Evolutionary conservation across 2,888 invertebrate species (phyloP), one percentile per base, ranked within the genome.

Genomic region (Thalpophila matura): DNA sequence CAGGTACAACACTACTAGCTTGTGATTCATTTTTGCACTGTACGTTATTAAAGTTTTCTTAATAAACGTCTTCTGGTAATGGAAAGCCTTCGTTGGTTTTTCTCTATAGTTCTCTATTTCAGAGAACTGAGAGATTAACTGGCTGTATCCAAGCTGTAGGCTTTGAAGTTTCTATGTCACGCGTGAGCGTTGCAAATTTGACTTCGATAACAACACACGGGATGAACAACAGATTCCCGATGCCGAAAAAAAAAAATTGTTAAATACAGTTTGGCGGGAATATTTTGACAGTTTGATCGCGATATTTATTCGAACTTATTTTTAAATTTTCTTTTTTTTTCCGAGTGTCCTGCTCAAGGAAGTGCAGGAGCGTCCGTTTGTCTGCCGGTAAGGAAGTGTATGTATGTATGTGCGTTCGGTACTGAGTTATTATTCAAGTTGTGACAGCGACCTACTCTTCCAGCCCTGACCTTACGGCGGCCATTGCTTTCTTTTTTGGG

Each of bases 371-470:
- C 77, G 64, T 45, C 75, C 57, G 74, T 69, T 54, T 59, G 74
- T 74, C 66, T 83, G 82, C 53, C 72, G 70, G 81, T 64, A 77
- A 82, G 79, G 83, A 81, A 75, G 63, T 69, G 66, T 73, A 69
- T 69, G 73, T 66, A 73, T 75, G 79, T 73, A 51, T 74, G 70
- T 72, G 74, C 65, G 68, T 54, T 66, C 56, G 40, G 51, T 46
- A 37, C 46, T 62, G 60, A 40, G 84, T 91, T 90, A 86, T 86
- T 89, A 93, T 93, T 88, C 92, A 75, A 38, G 77, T 49, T 72
- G 83, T 84, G 83, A 80, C 81, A 80, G 61, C 91, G 90, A 78
- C 92, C 92, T 82, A 93, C 90, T 93, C 88, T 82, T 86, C 83
- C 64, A 86, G 79, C 82, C 81, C 77, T 87, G 89, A 90, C 92